Percentiles rank a stretch among this genome's conserved stretches.
Conservation (phyloP, 2,888 invertebrate species). For the Diaphora mendica region DNA sequence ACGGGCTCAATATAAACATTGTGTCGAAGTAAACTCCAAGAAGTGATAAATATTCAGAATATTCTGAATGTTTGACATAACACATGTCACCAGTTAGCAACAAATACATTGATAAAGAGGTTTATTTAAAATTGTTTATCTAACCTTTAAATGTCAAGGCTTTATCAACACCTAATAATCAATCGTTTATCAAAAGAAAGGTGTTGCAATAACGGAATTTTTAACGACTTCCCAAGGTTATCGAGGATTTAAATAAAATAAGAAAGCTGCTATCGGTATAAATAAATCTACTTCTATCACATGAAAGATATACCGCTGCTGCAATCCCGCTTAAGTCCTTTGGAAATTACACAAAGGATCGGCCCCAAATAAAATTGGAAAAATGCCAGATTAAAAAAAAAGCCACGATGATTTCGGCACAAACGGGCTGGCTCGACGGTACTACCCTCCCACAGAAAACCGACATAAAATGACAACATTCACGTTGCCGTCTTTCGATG, state of each 20-base stretch:
- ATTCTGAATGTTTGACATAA: background rate
- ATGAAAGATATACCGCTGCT: too few relatives aligned
- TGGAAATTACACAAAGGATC: background rate
- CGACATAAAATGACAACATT: too few relatives aligned
- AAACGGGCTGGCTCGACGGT: too few relatives aligned
- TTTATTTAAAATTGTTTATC: background rate
- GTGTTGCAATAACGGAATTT: background rate
- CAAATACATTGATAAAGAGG: background rate
- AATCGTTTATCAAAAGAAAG: background rate
- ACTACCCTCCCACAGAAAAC: too few relatives aligned
- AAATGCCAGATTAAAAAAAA: too few relatives aligned
- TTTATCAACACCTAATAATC: background rate
- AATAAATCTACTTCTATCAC: too few relatives aligned
- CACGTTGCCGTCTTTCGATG: too few relatives aligned
- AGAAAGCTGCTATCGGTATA: background rate
- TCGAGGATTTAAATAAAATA: background rate
- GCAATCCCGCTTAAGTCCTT: too few relatives aligned
- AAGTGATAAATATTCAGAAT: background rate
- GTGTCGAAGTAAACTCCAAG: background rate
- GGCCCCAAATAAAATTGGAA: too few relatives aligned
- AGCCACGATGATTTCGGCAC: too few relatives aligned
- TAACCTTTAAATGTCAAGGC: slow-evolving; percentile 6
- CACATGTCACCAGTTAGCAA: background rate
- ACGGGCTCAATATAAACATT: too few relatives aligned
- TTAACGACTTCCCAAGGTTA: background rate